Evolutionary conservation across 2,888 invertebrate genomes (phyloP).

Genomic region (Yponomeuta sedellus): DNA sequence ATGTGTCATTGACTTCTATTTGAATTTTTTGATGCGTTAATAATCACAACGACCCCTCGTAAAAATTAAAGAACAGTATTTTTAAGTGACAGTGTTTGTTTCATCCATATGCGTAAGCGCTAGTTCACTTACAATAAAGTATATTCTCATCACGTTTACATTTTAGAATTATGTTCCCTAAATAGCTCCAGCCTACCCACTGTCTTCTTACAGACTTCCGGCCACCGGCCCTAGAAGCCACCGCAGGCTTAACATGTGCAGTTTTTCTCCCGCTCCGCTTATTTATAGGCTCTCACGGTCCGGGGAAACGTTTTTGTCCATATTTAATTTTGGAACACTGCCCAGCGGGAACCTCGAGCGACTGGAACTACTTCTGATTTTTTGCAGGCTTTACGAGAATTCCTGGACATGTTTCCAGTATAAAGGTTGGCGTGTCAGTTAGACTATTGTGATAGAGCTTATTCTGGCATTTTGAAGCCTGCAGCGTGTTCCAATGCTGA

Average conservation of each 20-base stretch:
- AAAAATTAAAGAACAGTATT: too few relatives aligned
- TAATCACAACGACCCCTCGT: too few relatives aligned
- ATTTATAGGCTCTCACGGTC: background rate
- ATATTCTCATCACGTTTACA: too few relatives aligned
- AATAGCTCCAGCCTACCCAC: background rate
- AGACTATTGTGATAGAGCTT: background rate
- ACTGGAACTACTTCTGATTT: background rate
- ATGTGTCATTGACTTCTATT: too few relatives aligned
- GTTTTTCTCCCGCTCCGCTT: slow-evolving; percentile 6
- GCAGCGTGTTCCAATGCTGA: too few relatives aligned
- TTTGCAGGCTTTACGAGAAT: background rate
- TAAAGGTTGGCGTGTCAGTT: background rate
- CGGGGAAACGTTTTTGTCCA: background rate
- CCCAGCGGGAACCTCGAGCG: background rate
- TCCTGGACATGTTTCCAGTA: background rate
- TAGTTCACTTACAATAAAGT: too few relatives aligned
- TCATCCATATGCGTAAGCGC: too few relatives aligned
- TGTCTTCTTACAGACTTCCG: slow-evolving; percentile 34
- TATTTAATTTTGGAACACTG: slow-evolving; percentile 3
- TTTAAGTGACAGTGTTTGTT: too few relatives aligned
- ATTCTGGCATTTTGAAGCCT: too few relatives aligned
- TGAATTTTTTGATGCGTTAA: too few relatives aligned
- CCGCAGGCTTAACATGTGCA: slow-evolving; percentile 18
- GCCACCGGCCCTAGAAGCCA: slow-evolving; percentile 53
- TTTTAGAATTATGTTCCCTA: too few relatives aligned